A percentile compares a stretch with the other conserved stretches of the same genome.
Evolutionary conservation across 2,797 vertebrate genomes (phyloP).

Genomic region (Sarcoramphus papa): DNA sequence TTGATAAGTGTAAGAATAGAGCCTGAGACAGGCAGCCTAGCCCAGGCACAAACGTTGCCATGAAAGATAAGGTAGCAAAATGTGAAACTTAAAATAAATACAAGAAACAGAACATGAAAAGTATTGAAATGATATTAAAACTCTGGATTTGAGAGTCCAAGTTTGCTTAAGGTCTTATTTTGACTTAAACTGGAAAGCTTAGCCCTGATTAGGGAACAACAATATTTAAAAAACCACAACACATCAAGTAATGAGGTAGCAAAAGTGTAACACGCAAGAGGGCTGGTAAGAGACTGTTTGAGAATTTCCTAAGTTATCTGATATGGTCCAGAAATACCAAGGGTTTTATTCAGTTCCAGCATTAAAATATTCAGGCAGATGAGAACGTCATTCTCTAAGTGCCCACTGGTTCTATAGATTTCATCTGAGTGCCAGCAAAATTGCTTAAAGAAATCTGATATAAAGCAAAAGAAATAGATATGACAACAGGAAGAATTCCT

Average conservation of each 20-base stretch:
- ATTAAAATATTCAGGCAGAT: not conserved
- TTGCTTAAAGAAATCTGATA: not conserved
- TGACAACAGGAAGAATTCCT: not conserved
- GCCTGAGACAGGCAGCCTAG: not conserved
- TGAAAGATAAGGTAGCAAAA: conserved; percentile 36
- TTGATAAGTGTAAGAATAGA: conserved; percentile 58
- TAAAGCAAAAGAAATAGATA: not conserved
- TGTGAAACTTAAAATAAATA: not conserved
- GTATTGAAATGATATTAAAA: not conserved
- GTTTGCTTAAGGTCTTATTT: not conserved
- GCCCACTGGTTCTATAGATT: not conserved
- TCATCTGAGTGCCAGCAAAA: not conserved
- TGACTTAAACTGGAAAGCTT: not conserved
- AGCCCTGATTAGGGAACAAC: not conserved
- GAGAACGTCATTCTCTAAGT: not conserved
- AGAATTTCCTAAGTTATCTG: not conserved
- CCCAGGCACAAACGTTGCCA: not conserved
- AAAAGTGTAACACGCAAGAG: not conserved
- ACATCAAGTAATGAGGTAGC: not conserved
- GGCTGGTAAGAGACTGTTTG: not conserved
- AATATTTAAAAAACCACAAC: not conserved
- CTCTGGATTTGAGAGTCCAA: not conserved
- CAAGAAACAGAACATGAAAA: not conserved
- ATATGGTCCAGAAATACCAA: not conserved
- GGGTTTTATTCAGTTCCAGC: not conserved